These are phyloP conservation scores for Tetraneura akinire DNA, from an alignment of 1,140 invertebrate species.

Conservation along the genomic window DNA sequence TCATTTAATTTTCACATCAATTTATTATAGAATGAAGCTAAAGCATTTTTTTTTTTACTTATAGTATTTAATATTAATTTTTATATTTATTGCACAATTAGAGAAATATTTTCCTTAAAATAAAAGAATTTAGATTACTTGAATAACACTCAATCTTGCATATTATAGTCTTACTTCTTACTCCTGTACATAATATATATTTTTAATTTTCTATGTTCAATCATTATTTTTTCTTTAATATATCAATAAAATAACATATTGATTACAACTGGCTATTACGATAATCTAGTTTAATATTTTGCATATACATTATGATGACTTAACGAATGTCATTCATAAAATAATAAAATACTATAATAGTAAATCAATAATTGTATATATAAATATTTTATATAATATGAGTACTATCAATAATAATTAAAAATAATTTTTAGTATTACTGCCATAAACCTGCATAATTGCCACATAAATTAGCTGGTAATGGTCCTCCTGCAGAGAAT, in stretches of 20 bases:
- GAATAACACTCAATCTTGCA: constrained; percentile 8
- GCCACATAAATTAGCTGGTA: constrained; percentile 85
- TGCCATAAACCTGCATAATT: constrained; percentile 79
- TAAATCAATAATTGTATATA: background rate
- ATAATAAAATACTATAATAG: constrained; percentile 20
- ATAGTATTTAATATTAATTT: constrained; percentile 1
- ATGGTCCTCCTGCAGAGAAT: constrained; percentile 91
- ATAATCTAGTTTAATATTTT: background rate
- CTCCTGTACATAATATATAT: constrained; percentile 16
- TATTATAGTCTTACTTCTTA: constrained; percentile 32
- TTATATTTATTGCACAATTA: constrained; percentile 10
- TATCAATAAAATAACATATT: background rate
- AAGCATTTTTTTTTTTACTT: background rate
- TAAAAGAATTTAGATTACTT: background rate
- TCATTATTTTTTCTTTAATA: too few species aligned
- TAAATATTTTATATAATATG: background rate
- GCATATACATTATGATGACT: background rate
- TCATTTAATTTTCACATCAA: too few species aligned
- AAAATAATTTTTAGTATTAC: constrained; percentile 57
- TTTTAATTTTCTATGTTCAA: constrained; percentile 1
- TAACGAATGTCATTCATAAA: background rate
- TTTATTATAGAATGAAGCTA: too few species aligned
- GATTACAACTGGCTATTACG: background rate
- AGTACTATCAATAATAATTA: constrained; percentile 13
- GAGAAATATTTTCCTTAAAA: background rate